Evolutionary conservation across 2,797 vertebrate species (phyloP).

Genomic region (Ptychadena robeensis): DNA sequence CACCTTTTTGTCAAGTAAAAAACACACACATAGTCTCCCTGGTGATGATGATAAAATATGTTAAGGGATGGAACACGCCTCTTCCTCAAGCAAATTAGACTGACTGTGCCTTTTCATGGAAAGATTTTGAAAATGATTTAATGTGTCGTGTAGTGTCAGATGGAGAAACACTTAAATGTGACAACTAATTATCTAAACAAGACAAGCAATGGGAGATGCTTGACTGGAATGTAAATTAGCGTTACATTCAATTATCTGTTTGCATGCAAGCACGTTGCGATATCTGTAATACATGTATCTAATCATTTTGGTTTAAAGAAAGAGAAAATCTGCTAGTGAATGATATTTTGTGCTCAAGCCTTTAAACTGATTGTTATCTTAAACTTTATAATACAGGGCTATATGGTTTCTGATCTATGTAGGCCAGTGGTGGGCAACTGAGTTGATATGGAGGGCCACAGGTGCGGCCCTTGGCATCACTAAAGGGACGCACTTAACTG

Average conservation of each 20-base stretch:
- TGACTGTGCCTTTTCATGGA: slow-evolving; percentile 59
- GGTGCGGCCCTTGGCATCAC: too few species aligned
- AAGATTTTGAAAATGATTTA: slow-evolving; percentile 66
- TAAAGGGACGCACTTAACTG: too few species aligned
- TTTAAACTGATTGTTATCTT: too few species aligned
- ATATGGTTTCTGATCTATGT: too few species aligned
- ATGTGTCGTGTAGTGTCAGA: slow-evolving; percentile 53
- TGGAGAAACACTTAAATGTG: slow-evolving; percentile 56
- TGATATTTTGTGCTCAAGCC: too few species aligned
- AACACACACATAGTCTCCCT: slow-evolving; percentile 49
- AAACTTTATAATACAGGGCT: too few species aligned
- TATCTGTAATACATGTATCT: background rate
- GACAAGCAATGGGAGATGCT: slow-evolving; percentile 2
- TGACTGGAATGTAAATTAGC: slow-evolving; percentile 31
- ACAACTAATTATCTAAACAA: slow-evolving; percentile 60
- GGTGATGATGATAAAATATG: slow-evolving; percentile 62
- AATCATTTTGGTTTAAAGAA: background rate
- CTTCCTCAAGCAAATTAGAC: slow-evolving; percentile 64
- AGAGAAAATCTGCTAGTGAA: too few species aligned
- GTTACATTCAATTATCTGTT: slow-evolving; percentile 25
- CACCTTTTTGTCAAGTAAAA: slow-evolving; percentile 65
- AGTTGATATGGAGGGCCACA: too few species aligned
- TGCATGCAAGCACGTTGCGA: slow-evolving; percentile 43
- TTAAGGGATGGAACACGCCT: slow-evolving; percentile 46
- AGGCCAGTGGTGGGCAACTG: too few species aligned